A percentile compares a stretch with the other conserved stretches of the same genome.
These are phyloP conservation scores for Butorides virescens DNA, from an alignment of 2,113 vertebrate species.

Conservation along the genomic window DNA sequence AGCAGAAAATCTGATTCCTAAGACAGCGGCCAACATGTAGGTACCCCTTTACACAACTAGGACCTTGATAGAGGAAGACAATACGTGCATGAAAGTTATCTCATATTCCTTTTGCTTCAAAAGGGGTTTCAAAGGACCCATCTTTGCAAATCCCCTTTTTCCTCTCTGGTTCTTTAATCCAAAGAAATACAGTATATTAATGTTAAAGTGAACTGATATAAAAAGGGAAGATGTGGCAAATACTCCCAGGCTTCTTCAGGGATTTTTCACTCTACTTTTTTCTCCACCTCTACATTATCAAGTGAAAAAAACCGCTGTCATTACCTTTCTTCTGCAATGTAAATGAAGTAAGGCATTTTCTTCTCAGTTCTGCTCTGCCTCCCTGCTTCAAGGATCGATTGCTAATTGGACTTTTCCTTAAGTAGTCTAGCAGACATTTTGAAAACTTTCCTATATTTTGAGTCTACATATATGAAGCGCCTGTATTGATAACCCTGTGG, in stretches of 20 bases:
- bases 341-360: background rate
- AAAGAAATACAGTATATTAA: background rate
- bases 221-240: background rate
- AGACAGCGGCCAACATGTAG: background rate
- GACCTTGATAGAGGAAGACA: background rate
- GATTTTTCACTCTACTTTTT: background rate
- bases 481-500: background rate
- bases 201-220: background rate
- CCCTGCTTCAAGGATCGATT: background rate
- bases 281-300: background rate
- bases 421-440: background rate
- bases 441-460: background rate
- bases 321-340: background rate
- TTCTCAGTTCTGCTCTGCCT: background rate
- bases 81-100: background rate
- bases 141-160: background rate
- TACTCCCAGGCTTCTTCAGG: background rate
- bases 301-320: background rate
- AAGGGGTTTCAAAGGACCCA: background rate
- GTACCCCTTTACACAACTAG: background rate
- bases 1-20: background rate
- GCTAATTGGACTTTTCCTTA: background rate
- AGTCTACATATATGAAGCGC: background rate
- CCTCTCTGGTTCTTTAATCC: background rate
- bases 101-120: background rate